Base-by-base conservation (phyloP, 2,888 invertebrate species). In the Andrena bicolor region DNA sequence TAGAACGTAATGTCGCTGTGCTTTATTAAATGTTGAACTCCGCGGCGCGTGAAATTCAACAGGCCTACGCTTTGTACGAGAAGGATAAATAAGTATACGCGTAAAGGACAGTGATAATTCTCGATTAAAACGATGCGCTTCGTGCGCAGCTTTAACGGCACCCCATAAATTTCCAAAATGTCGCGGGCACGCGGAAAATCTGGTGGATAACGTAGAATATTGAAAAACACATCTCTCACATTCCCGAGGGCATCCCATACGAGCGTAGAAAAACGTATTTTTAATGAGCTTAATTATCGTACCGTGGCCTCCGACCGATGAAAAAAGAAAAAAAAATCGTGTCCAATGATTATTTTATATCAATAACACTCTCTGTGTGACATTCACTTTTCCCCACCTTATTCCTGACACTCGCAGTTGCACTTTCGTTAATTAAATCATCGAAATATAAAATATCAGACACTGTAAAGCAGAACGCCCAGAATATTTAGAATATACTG, bases 261-360 rank as follows among this genome's bases (percentile, higher is more conserved):
- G 53, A 53, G 66, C 53, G 41, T 23, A 5, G 13, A 32, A 51
- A 51, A 58, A 41, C 16, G 23, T 53, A 51, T 16, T 6, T 41
- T 41, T 4, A 41, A 76, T 8, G 13, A 4, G 2, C 13, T n/a
- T 8, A 41, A 71, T 80, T 66, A 61, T 26, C 48, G 64, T 65
- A 53, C 71, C 69, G 58, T 76, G 70, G 70, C 53, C 70, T 80
- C 60, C 76, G 64, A 77, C 71, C 60, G 51, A 65, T 53, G 51
- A 23, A 65, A 61, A 48, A 48, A 48, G n/a, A 30, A 51, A 70
- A 23, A 23, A 30, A 23, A 26, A 10, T 20, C 23, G 10, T 23
- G 23, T 26, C 13, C 49, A 16, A 10, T 28, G 65, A 71, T 77
- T 77, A 71, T 20, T 41, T 65, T 23, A n/a, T 79, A 77, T 76